Base-by-base conservation (phyloP, 2,888 invertebrate genomes). In the Leptinotarsa peninsularis region DNA sequence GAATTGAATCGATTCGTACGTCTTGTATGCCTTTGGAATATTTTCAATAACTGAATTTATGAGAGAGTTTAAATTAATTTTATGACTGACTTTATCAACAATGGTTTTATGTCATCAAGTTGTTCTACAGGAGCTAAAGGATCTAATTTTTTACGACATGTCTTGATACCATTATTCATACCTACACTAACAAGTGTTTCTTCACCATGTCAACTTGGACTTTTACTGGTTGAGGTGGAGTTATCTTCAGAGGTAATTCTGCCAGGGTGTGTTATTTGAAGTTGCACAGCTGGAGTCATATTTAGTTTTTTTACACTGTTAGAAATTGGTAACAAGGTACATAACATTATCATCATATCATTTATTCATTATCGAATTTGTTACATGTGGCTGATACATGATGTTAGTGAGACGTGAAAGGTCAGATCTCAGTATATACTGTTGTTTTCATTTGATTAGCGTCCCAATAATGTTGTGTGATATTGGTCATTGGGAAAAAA, bases 31-130 rank as follows among this genome's bases (percentile, higher is more conserved):
- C 77, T 85, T 86, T 3, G 86, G 86, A 14, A 87, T 82, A 76
- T 85, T 86, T 76, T 87, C 85, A 27, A 87, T 86, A 5, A 88
- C 80, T 2, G 87, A 86, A 27, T 88, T 88, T 79, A 93, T 92
- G 4, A 93, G 86, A 0, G 93, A 93, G 86, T 91, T 92, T 74
- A 90, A 91, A 1, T 90, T 90, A 80, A 92, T 91, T 85, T 91
- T 92, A n/a, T 81, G 79, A 54, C 82, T 84, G 13, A 83, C 84
- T 78, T 85, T 85, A 87, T 78, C 63, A 88, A 75, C 63, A 88
- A 81, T 4, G 87, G 87, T 66, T 85, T 86, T n/a, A 87, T 86
- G 69, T 85, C 83, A 76, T 85, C 83, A 5, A 85, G 78, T 66
- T 84, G 81, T 69, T 83, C 83, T n/a, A 81, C 81, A 4, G 84